phyloP scores from a whole-genome alignment of 2,113 vertebrate species.

The Himantopus leucocephalus region DNA sequence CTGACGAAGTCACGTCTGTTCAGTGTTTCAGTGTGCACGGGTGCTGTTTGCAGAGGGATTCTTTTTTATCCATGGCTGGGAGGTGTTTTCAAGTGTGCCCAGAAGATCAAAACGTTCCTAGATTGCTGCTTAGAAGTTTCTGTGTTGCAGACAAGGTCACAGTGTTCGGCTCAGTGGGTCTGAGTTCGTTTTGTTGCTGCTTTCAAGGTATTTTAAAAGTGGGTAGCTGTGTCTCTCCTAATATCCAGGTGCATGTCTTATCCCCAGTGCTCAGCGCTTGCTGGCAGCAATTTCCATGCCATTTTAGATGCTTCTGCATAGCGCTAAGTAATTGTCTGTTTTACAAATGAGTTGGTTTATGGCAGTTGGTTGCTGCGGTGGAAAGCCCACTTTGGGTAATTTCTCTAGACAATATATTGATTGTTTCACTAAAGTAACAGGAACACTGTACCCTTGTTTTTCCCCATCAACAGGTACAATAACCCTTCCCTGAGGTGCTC shows the following conservation, averaged over 20 bases:
- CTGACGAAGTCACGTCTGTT: neutral
- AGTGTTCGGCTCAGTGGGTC: neutral
- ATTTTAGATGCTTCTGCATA: neutral
- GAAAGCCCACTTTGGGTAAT: neutral
- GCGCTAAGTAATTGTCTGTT: neutral
- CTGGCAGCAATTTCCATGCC: neutral
- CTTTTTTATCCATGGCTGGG: neutral
- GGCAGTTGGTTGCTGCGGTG: neutral
- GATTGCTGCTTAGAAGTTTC: neutral
- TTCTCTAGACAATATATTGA: neutral
- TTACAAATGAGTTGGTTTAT: neutral
- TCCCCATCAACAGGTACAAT: neutral
- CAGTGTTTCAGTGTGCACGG: neutral
- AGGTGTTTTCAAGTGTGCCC: neutral
- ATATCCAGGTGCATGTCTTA: neutral
- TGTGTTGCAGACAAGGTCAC: neutral
- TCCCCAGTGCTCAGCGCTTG: neutral
- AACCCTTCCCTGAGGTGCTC: neutral
- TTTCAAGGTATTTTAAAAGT: neutral
- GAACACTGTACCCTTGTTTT: neutral
- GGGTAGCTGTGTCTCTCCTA: neutral
- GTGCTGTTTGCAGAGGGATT: neutral
- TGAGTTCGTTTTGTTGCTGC: neutral
- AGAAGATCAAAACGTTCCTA: neutral
- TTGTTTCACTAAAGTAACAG: neutral